Base-by-base conservation (phyloP, 30 jellyfish, hydroid and myxozoan genomes). In the Hydractinia symbiolongicarpus region DNA sequence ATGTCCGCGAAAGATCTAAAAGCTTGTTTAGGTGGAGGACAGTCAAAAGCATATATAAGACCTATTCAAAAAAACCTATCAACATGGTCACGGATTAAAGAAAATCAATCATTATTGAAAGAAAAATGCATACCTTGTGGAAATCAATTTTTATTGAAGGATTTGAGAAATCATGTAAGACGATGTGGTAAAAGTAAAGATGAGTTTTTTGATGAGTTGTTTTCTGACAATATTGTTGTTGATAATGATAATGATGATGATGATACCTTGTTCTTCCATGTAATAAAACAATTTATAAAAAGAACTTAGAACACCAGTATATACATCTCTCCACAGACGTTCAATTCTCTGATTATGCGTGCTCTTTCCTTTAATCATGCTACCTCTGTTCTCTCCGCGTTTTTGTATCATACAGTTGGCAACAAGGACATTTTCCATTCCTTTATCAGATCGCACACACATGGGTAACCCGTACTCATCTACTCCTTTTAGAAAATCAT, bases 301-400 rank as follows among this genome's bases (percentile, higher is more conserved):
- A 16, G 1, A 52, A 17, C 75, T 15, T 72, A 76, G 62, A 19
- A 73, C 88, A 21, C 91, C 83, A 15, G 20, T 49, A 50, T 50
- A 83, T 52, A 83, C 73, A 67, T 83, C 88, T 8, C 85, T 61
- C 86, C 90, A 82, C 9, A 82, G 53, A 10, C 90, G 19, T 57
- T 84, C 90, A 5, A 84, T 84, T 30, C 83, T 55, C 54, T 78
- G 86, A 70, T 81, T 86, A 73, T 86, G 95, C 5, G 73, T 79
- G 71, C 95, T 86, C 54, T 72, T 72, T 5, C 95, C 95, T 5
- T 85, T 86, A 20, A 86, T 70, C 64, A 86, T 86, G 51, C 88
- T 82, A 54, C 92, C 88, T 53, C 91, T 73, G 21, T 57, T 53
- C 51, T 4, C 88, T 17, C 92, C 92, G 40, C 84, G 55, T 50